Base-by-base conservation (phyloP, 1,140 invertebrate species). In the Epicauta chinensis region DNA sequence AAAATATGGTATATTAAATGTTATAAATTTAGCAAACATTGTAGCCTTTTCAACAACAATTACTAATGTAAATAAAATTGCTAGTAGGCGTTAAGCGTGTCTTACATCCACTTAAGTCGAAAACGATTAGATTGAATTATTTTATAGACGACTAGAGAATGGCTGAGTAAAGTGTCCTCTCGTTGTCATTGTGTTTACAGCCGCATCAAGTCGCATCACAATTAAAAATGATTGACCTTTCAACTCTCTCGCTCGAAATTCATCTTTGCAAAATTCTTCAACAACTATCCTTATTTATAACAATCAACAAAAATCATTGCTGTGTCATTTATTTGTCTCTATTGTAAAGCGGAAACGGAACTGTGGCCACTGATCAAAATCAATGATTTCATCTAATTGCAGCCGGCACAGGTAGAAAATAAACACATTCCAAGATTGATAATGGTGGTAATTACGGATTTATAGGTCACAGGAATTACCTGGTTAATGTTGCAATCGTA, bases 401-500 rank as follows among this genome's bases (percentile, higher is more conserved):
- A 36, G 16, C 37, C 31, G 7, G 38, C 32, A 54, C 15, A 51
- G 14, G 42, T 23, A 23, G 4, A 23, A n/a, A n/a, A n/a, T n/a
- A n/a, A n/a, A n/a, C n/a, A 2, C 23, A 23, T 23, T 23, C 23
- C 35, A 17, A 30, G 14, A 23, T 31, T 43, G n/a, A 11, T 42
- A 51, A 23, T 17, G 12, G 37, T 14, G 47, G 10, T 14, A 38
- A 10, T 32, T 35, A 40, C 13, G 30, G 16, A 29, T 41, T 17
- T 10, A 15, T n/a, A 32, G 29, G 46, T 12, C 11, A 7, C 30
- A 42, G 6, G 15, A 12, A 16, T 59, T 65, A 75, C 74, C 64
- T 76, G 72, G 53, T 75, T 66, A 10, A 81, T 73, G 65, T 77
- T 81, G 65, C 82, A 83, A 39, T 77, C 73, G 5, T 75, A 72